A percentile compares a stretch with the other conserved stretches of the same genome.
These are phyloP conservation scores for Varecia variegata DNA, from an alignment of 2,797 vertebrate genomes.

Conservation along the genomic window DNA sequence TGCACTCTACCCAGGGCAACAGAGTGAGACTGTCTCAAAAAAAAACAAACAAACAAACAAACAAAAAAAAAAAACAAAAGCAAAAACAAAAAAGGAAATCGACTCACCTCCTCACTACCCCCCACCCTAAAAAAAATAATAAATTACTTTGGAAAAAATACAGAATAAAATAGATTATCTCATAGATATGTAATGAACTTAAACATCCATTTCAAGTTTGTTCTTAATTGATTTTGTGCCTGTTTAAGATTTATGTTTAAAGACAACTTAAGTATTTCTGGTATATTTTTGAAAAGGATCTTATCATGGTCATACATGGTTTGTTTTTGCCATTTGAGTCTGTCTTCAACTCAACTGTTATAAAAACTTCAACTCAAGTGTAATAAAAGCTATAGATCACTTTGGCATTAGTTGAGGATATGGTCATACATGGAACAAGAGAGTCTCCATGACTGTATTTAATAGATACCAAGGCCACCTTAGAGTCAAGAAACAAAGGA, in stretches of 20 bases:
- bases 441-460: neutral
- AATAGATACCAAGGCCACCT: neutral
- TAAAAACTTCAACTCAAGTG: neutral
- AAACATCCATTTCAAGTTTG: slow-evolving; percentile 4
- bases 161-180: neutral
- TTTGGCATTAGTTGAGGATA: neutral
- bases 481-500: neutral
- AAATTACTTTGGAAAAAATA: neutral
- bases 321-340: neutral
- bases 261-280: neutral
- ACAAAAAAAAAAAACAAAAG: too few relatives aligned
- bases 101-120: too few relatives aligned
- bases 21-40: too few relatives aligned
- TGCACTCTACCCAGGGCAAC: too few relatives aligned
- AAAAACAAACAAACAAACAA: too few relatives aligned
- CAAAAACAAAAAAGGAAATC: too few relatives aligned
- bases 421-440: neutral
- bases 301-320: neutral
- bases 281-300: neutral
- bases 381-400: neutral
- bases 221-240: neutral
- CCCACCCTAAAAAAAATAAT: too few relatives aligned
- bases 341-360: neutral
- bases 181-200: neutral
- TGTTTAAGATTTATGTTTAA: neutral